Evolutionary conservation across 2,797 vertebrate species (phyloP), one percentile per base, ranked within the genome.

Genomic region (Anisognathus igniventris): DNA sequence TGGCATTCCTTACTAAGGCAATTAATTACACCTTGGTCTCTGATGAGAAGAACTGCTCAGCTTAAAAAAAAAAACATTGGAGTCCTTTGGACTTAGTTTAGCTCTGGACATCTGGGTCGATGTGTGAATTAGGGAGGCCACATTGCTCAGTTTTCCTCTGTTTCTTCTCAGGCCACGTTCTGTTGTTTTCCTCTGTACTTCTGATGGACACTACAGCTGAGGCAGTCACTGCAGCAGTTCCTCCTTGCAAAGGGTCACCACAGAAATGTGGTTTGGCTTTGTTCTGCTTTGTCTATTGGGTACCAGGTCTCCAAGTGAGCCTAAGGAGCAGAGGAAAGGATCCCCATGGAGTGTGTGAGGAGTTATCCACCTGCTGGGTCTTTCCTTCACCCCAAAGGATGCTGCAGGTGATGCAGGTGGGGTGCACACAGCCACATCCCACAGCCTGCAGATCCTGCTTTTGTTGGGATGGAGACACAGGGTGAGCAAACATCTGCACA

Each of bases 11-110:
- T 76, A 45, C 73, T 47, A 24, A 70, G 24, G 66, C 70, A 90
- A 85, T 92, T 94, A 78, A 95, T 92, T 94, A 90, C 44, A 90
- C 45, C 17, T 60, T 61, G n/a, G 45, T 92, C 64, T 50, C 79
- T 70, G n/a, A 57, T 23, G 67, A 87, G 65, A 79, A 81, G 87
- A 94, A 31, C 60, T 92, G 65, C 61, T 79, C 44, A 35, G 51
- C 56, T 90, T 90, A 25, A 74, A 91, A 87, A 75, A 75, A 4
- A 17, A 33, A 27, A 10, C 20, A n/a, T 1, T 60, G 45, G n/a
- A 88, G 44, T 14, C 28, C 58, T 71, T 62, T 83, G 37, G 50
- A 58, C 14, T 60, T 70, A 20, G 60, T 39, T 75, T 73, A 76
- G 64, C 31, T 72, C 72, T 51, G 62, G 50, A 65, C 50, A 66